Evolutionary conservation across 2,888 invertebrate genomes (phyloP), one percentile per base, ranked within the genome.

Genomic region (Endotricha flammealis): DNA sequence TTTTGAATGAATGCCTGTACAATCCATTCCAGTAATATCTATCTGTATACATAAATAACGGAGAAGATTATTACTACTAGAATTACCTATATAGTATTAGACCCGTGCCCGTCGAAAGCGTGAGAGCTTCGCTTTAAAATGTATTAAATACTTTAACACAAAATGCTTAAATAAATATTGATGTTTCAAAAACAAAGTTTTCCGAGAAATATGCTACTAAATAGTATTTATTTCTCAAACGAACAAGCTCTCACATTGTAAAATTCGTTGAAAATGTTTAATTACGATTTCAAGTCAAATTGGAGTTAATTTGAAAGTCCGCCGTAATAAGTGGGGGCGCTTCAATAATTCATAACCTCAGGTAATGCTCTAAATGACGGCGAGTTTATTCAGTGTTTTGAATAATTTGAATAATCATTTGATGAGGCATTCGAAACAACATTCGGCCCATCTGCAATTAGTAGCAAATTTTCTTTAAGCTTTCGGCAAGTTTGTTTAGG

Each of bases 401-500:
- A 64, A 66, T 64, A 62, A 66, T 64, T 66, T 61, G 52, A 65
- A 54, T 48, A 48, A 63, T 56, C 44, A 54, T 62, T 62, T 63
- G 62, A 64, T 59, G 61, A 58, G 55, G 53, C 51, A 57, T 65
- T 63, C 61, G 54, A 54, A 67, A 63, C 52, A 60, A 57, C 57
- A 52, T 64, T 62, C 57, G 52, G 53, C 45, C 50, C 53, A 60
- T 65, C 62, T 67, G 71, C 72, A 78, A 79, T 80, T 77, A 81
- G 73, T 64, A 59, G 60, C 60, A 63, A 80, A 74, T 74, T 78
- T 20, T 76, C 66, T 74, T 67, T 70, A 72, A 72, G 75, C 73
- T 68, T 64, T 64, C 56, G 50, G 57, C 50, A 74, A 79, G 64
- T 80, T 88, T 79, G 86, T 85, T 87, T 83, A 82, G 80, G 82